Conservation (phyloP, 2,113 vertebrate species). For the Vanacampus margaritifer region DNA sequence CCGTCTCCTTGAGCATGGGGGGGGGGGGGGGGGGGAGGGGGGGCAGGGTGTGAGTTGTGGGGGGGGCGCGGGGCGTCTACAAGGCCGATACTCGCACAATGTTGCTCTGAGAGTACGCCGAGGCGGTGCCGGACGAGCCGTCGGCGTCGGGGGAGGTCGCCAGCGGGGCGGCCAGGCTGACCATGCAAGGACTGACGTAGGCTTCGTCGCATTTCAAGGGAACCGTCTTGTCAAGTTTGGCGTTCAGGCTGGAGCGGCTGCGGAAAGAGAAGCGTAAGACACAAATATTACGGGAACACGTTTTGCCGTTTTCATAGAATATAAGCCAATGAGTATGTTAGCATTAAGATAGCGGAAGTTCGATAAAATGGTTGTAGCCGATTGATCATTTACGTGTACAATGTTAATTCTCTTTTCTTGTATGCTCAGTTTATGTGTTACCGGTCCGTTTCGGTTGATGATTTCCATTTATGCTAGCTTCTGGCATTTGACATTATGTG, state of each 20-base stretch:
- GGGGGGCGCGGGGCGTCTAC: slow-evolving; percentile 71
- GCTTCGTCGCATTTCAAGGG: slow-evolving; percentile 93
- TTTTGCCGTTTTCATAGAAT: no score
- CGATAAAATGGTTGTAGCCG: no score
- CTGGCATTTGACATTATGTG: no score
- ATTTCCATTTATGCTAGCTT: no score
- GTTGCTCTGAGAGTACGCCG: slow-evolving; percentile 88
- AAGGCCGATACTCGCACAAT: slow-evolving; percentile 97
- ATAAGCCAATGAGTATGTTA: no score
- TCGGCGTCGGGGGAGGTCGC: slow-evolving; percentile 86
- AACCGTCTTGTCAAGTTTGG: slow-evolving; percentile 90
- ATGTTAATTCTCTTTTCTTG: no score
- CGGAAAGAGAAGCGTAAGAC: slow-evolving; percentile 22
- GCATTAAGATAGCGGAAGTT: no score
- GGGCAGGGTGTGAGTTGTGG: no score
- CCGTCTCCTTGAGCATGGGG: slow-evolving; percentile 60
- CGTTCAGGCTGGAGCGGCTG: slow-evolving; percentile 96
- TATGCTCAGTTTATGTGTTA: no score
- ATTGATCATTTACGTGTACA: no score
- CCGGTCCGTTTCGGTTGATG: no score
- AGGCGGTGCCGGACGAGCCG: slow-evolving; percentile 78
- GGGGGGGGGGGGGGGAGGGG: slow-evolving; percentile 32
- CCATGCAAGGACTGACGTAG: slow-evolving; percentile 95
- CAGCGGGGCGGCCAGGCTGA: slow-evolving; percentile 88
- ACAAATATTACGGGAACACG: slow-evolving; percentile 10